These are phyloP conservation scores for Knipowitschia caucasica DNA, from an alignment of 2,797 vertebrate genomes.

Conservation along the genomic window DNA sequence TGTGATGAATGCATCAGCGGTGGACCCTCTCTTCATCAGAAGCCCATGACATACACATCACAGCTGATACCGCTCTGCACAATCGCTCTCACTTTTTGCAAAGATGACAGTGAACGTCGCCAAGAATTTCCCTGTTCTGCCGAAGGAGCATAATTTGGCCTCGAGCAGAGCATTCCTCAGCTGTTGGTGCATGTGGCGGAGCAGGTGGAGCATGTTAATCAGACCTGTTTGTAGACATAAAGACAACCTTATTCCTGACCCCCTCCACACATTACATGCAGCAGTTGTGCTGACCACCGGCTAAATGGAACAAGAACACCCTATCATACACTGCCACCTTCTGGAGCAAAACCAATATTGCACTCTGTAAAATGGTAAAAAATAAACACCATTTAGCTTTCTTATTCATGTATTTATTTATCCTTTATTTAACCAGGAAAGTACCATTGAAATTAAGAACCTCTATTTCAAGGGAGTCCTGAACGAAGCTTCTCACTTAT, in stretches of 20 bases:
- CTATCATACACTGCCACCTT: constrained; percentile 63
- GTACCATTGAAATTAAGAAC: too few relatives aligned
- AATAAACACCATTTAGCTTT: too few relatives aligned
- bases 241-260: constrained; percentile 64
- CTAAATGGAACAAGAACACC: constrained; percentile 25
- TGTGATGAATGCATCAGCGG: constrained; percentile 49
- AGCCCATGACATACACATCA: constrained; percentile 41
- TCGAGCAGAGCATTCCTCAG: constrained; percentile 59
- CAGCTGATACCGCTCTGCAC: constrained; percentile 49
- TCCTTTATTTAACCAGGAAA: too few relatives aligned
- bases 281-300: constrained; percentile 54
- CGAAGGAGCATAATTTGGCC: constrained; percentile 56
- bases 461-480: too few relatives aligned
- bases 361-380: neutral
- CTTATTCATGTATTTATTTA: too few relatives aligned
- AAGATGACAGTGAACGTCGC: constrained; percentile 34
- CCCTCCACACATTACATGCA: constrained; percentile 43
- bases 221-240: constrained; percentile 61
- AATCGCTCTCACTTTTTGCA: constrained; percentile 33
- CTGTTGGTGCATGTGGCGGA: constrained; percentile 47
- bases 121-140: constrained; percentile 48
- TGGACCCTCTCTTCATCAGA: constrained; percentile 33
- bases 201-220: constrained; percentile 76
- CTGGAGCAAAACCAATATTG: constrained; percentile 42
- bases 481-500: too few relatives aligned